Base-by-base conservation (phyloP, 2,797 vertebrate species). In the Labroides dimidiatus region DNA sequence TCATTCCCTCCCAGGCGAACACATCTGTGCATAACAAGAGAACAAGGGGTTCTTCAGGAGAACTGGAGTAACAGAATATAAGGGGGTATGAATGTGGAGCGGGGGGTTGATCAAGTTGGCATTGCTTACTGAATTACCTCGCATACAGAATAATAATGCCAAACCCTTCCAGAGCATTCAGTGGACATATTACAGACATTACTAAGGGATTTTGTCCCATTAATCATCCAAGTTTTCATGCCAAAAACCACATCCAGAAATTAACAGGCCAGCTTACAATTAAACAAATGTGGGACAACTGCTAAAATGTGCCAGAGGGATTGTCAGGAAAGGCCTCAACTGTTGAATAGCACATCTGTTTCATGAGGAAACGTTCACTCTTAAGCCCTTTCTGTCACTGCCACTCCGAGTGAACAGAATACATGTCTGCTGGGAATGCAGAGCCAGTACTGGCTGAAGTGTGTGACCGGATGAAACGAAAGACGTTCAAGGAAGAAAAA, bases 241-340 rank as follows among this genome's bases (percentile, higher is more conserved):
- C 91, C 92, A 93, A 90, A 58, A 88, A 71, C 77, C 78, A 90
- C 87, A 87, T 89, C 83, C 87, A 93, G 68, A 87, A 91, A 91
- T 90, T 76, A 92, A 84, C 73, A 56, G 71, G 67, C 65, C 72
- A 67, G 78, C 63, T 69, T 72, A 77, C 53, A 70, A 59, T 53
- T 73, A 52, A 77, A 70, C 70, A 67, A 88, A 80, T 67, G 60
- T 83, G 80, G 77, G 79, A 73, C 82, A 81, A 80, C 67, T 76
- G 67, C 58, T 82, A 87, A 72, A 84, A 81, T 78, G 83, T 69
- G 81, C 76, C 73, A 74, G 64, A 74, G 55, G 64, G 81, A 76
- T 76, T 80, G 77, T 82, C 64, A 63, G 81, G 74, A 82, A 79
- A 69, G 51, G 69, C 69, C 76, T 85, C 54, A 56, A 19, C 78